A percentile compares a stretch with the other conserved stretches of the same genome.
Evolutionary conservation across 2,888 invertebrate species (phyloP).

Genomic region (Xanthorhoe designata): DNA sequence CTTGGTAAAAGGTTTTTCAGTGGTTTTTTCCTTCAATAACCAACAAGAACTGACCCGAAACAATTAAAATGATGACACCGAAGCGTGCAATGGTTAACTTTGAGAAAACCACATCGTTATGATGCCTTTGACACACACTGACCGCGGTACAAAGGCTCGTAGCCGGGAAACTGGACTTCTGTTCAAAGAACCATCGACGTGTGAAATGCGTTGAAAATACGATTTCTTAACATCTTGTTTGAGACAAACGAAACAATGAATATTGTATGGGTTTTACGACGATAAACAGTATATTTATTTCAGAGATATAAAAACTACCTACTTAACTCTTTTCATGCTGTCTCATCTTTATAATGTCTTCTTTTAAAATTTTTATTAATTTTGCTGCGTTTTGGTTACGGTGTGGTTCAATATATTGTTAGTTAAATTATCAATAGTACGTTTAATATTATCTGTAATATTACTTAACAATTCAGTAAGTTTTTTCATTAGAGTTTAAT

Average conservation of each 20-base stretch:
- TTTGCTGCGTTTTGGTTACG: too few species aligned
- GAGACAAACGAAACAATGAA: too few species aligned
- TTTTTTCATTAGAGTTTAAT: not conserved
- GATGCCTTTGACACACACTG: constrained; percentile 51
- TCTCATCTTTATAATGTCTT: too few species aligned
- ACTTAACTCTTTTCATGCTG: too few species aligned
- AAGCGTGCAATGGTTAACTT: constrained; percentile 63
- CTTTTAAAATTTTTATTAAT: too few species aligned
- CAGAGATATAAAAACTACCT: not conserved
- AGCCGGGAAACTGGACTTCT: constrained; percentile 35
- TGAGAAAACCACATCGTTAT: constrained; percentile 65
- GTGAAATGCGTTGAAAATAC: constrained; percentile 23
- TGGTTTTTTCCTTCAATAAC: not conserved
- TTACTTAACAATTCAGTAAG: too few species aligned
- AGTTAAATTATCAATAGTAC: too few species aligned
- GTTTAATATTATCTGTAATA: too few species aligned
- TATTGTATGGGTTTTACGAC: too few species aligned
- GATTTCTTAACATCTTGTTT: constrained; percentile 5
- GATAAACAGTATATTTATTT: too few species aligned
- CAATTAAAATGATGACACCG: constrained; percentile 74
- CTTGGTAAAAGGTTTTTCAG: too few species aligned
- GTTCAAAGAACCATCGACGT: constrained; percentile 19
- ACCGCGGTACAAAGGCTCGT: constrained; percentile 46
- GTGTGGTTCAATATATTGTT: too few species aligned
- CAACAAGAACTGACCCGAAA: constrained; percentile 23